Evolutionary conservation across 37 sponge, comb jelly and placozoan species (phyloP).

Genomic region (Bolinopsis microptera): DNA sequence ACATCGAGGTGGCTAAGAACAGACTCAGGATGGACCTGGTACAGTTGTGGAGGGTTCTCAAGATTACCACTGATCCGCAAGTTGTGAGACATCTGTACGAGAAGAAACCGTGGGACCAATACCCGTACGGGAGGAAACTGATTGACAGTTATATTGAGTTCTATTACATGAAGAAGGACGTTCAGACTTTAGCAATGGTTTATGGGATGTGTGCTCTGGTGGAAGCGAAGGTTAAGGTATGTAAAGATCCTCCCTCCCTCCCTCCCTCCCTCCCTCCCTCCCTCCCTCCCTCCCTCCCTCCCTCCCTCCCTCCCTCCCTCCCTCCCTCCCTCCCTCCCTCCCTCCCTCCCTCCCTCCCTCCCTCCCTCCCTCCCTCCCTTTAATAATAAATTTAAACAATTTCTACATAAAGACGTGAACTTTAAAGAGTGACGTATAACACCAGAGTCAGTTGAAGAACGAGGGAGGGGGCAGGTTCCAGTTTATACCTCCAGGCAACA

Average conservation of each 20-base stretch:
- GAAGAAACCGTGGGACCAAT: conserved; percentile 34
- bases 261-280: too few relatives aligned
- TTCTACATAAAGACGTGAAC: too few relatives aligned
- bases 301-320: too few relatives aligned
- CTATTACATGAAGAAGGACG: conserved; percentile 53
- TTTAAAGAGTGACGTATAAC: too few relatives aligned
- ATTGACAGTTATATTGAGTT: conserved; percentile 63
- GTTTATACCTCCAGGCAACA: conserved; percentile 37
- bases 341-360: too few relatives aligned
- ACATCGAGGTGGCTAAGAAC: not conserved
- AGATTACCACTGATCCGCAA: conserved; percentile 6
- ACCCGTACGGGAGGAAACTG: conserved; percentile 51
- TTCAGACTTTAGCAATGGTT: conserved; percentile 49
- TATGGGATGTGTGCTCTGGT: conserved; percentile 47
- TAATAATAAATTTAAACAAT: too few relatives aligned
- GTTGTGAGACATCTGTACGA: not conserved
- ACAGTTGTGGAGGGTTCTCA: conserved; percentile 51
- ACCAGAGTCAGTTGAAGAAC: not conserved
- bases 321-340: too few relatives aligned
- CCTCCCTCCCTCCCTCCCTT: too few relatives aligned
- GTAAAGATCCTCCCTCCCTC: too few relatives aligned
- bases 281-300: too few relatives aligned
- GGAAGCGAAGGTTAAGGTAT: conserved; percentile 12
- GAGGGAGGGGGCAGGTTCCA: conserved; percentile 16
- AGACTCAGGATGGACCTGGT: not conserved